Conservation (phyloP, 2,888 invertebrate species). For the Kuschelorhynchus macadamiae region DNA sequence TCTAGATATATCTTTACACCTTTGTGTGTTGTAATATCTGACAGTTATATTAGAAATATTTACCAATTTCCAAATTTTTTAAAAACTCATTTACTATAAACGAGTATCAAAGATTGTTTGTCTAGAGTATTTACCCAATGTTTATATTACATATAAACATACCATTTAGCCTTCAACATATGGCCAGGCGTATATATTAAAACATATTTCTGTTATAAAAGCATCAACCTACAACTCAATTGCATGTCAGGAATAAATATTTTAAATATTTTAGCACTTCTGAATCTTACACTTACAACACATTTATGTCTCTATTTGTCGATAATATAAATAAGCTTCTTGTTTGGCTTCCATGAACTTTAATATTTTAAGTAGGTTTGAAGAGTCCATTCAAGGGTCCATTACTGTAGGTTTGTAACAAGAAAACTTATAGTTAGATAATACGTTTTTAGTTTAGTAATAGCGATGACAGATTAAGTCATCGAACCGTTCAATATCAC, state of each 20-base stretch:
- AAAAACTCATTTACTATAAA: slow-evolving; percentile 1
- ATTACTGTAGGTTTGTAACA: too few relatives aligned
- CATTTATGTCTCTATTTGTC: slow-evolving; percentile 4
- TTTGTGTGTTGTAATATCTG: too few relatives aligned
- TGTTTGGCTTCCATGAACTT: not conserved
- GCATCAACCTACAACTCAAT: slow-evolving; percentile 5
- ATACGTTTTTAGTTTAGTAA: too few relatives aligned
- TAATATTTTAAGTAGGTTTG: too few relatives aligned
- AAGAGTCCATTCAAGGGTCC: too few relatives aligned
- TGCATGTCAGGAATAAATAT: not conserved
- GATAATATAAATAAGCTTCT: slow-evolving; percentile 3
- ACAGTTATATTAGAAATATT: too few relatives aligned
- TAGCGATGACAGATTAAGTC: too few relatives aligned
- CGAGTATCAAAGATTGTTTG: slow-evolving; percentile 11
- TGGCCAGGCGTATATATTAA: slow-evolving; percentile 3
- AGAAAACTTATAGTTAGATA: too few relatives aligned
- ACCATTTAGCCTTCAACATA: slow-evolving; percentile 3
- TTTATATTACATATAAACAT: slow-evolving; percentile 1
- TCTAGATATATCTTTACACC: too few relatives aligned
- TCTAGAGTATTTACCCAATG: not conserved
- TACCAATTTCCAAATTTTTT: not conserved
- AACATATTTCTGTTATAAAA: slow-evolving; percentile 10
- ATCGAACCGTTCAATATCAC: too few relatives aligned
- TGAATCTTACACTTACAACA: slow-evolving; percentile 9
- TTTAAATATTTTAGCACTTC: slow-evolving; percentile 15